phyloP scores from a whole-genome alignment of 2,113 vertebrate species.

The Pelecanoides urinatrix region DNA sequence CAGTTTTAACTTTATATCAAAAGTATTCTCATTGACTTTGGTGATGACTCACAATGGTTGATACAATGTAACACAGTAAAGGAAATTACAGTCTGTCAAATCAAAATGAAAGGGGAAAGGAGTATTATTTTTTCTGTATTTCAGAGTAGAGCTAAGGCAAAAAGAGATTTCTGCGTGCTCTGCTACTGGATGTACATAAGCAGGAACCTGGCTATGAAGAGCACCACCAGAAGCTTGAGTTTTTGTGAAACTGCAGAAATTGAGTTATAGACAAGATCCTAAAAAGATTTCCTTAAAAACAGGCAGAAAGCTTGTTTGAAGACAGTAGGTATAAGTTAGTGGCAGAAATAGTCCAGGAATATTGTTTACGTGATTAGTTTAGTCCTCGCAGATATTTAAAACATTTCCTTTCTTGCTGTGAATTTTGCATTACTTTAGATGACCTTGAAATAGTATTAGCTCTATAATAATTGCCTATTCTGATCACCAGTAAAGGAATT shows the following conservation, averaged over 20 bases:
- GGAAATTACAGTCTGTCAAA: not conserved
- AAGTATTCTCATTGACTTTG: not conserved
- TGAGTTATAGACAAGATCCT: fast-evolving
- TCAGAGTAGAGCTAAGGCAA: not conserved
- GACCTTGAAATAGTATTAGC: not conserved
- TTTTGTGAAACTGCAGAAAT: not conserved
- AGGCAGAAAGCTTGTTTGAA: not conserved
- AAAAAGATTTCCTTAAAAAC: not conserved
- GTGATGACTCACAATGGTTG: not conserved
- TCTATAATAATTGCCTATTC: not conserved
- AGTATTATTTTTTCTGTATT: not conserved
- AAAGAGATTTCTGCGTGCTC: not conserved
- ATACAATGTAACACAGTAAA: not conserved
- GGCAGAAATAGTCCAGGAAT: not conserved
- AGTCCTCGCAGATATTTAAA: not conserved
- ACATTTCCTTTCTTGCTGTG: not conserved
- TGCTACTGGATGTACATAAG: not conserved
- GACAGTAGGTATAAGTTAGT: not conserved
- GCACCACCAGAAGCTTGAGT: not conserved
- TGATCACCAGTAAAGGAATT: not conserved
- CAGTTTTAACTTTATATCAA: not conserved
- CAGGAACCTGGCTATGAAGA: not conserved
- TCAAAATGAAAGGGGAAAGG: not conserved
- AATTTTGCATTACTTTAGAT: not conserved
- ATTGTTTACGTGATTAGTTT: not conserved